A percentile compares a stretch with the other conserved stretches of the same genome.
Evolutionary conservation across 2,113 vertebrate species (phyloP).

Genomic region (Chlorodrepanis virens): DNA sequence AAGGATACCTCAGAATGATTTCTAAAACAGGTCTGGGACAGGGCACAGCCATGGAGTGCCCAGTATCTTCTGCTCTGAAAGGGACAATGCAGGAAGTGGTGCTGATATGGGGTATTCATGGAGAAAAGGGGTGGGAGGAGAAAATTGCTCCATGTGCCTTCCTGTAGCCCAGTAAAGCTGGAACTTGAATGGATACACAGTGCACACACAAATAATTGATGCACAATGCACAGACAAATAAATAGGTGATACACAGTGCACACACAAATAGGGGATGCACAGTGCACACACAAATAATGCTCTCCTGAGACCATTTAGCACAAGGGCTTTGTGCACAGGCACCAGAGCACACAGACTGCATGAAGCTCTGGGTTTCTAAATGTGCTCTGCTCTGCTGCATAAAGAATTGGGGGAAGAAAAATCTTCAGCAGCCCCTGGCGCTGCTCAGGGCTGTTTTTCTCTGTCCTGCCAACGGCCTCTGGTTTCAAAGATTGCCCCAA

Average conservation of each 20-base stretch:
- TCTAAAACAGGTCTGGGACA: neutral
- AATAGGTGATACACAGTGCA: neutral
- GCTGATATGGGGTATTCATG: fast-evolving
- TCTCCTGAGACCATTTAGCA: neutral
- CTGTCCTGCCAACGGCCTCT: neutral
- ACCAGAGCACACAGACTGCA: neutral
- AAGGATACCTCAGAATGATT: neutral
- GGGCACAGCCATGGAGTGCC: neutral
- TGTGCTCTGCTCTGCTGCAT: neutral
- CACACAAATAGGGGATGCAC: neutral
- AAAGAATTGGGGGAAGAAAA: neutral
- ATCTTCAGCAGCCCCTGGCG: neutral
- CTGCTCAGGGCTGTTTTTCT: neutral
- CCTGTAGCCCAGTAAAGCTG: neutral
- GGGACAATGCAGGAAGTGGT: neutral
- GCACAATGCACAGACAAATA: neutral
- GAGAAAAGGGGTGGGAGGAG: neutral
- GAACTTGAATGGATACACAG: neutral
- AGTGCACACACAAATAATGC: neutral
- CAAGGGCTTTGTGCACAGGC: neutral
- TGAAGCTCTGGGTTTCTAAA: neutral
- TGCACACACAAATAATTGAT: neutral
- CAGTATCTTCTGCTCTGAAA: neutral
- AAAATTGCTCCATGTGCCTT: neutral
- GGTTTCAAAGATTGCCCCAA: neutral